These are phyloP conservation scores for Caenorhabditis latens DNA, from an alignment of 1,140 invertebrate species.

Conservation along the genomic window DNA sequence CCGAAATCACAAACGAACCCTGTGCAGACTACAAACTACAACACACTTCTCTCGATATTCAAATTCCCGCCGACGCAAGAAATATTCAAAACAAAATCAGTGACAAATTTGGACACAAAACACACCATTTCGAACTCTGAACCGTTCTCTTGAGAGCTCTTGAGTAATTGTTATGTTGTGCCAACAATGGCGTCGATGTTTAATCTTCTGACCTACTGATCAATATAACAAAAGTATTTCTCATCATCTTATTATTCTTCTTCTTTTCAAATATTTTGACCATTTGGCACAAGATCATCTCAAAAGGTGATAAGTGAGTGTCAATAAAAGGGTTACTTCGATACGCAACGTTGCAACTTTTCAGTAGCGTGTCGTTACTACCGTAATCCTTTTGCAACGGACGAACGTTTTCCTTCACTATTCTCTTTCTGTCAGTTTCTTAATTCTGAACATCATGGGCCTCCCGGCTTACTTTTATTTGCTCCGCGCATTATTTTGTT, in stretches of 20 bases:
- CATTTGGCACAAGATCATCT: constrained; percentile 12
- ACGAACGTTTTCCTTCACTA: neutral
- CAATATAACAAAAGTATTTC: constrained; percentile 4
- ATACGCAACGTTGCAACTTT: constrained; percentile 49
- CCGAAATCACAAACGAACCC: no score
- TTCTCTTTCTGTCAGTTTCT: neutral
- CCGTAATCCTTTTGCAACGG: constrained; percentile 3
- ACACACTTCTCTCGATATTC: neutral
- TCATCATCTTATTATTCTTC: neutral
- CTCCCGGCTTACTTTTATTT: constrained; percentile 19
- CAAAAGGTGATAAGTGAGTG: constrained; percentile 45
- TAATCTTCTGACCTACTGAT: constrained; percentile 50
- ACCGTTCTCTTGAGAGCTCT: constrained; percentile 40
- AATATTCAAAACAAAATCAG: neutral
- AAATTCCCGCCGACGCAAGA: neutral
- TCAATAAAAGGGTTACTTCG: neutral
- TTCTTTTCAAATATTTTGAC: constrained; percentile 38
- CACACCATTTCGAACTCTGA: constrained; percentile 46
- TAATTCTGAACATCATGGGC: constrained; percentile 47
- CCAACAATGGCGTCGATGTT: constrained; percentile 32
- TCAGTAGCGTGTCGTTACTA: neutral
- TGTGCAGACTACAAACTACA: neutral
- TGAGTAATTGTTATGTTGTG: constrained; percentile 10
- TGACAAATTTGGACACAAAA: constrained; percentile 43
- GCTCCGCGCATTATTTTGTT: constrained; percentile 51